These are phyloP conservation scores for Otus scops DNA, from an alignment of 2,797 vertebrate genomes.

Conservation along the genomic window DNA sequence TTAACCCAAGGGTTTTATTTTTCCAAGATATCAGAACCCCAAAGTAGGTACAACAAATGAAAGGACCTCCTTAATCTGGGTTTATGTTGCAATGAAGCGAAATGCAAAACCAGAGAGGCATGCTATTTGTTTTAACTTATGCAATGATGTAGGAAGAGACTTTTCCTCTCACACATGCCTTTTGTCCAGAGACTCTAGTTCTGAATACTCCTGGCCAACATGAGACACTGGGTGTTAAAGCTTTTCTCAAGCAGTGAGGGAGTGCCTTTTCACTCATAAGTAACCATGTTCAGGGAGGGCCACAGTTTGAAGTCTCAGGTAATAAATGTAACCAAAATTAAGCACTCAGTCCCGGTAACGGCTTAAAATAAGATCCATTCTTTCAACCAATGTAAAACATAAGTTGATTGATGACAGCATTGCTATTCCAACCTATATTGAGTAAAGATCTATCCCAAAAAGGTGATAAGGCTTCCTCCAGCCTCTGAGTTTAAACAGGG, in stretches of 20 bases:
- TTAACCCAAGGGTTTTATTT: background rate
- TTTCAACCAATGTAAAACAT: background rate
- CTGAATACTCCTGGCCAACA: background rate
- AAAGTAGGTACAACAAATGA: background rate
- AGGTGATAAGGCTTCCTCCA: background rate
- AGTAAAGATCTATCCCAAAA: background rate
- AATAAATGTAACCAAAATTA: background rate
- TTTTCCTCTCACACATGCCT: background rate
- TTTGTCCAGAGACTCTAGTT: background rate
- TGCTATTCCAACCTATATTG: fast-evolving
- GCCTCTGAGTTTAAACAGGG: background rate
- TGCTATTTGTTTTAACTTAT: background rate
- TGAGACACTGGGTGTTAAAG: background rate
- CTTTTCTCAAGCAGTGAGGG: background rate
- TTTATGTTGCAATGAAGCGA: background rate
- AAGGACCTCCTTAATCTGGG: background rate
- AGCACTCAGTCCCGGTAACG: background rate
- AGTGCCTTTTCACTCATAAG: background rate
- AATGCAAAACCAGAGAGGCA: background rate
- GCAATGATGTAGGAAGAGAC: background rate
- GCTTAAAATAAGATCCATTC: background rate
- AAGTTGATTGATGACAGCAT: fast-evolving
- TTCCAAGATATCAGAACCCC: background rate
- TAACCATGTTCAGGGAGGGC: background rate
- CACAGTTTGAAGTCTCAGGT: background rate